A percentile compares a stretch with the other conserved stretches of the same genome.
phyloP scores from a whole-genome alignment of 2,797 vertebrate genomes.

The Pantherophis vulpinus region DNA sequence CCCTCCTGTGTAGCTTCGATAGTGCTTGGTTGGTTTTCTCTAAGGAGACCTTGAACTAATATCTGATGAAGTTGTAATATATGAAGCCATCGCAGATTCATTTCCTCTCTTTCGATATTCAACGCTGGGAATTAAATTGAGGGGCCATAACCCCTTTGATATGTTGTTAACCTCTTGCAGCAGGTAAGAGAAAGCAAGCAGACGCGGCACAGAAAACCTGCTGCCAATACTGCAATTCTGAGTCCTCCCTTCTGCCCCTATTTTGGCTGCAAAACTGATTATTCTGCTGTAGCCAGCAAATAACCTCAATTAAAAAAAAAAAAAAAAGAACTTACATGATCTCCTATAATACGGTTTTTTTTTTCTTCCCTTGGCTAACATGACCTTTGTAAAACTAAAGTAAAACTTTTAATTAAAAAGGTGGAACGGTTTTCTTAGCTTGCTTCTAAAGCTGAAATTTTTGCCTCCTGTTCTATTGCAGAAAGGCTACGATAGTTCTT shows the following conservation, averaged over 20 bases:
- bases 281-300: conserved; percentile 67
- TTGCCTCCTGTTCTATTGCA: conserved; percentile 44
- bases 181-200: not conserved
- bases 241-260: not conserved
- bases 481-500: conserved; percentile 39
- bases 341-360: conserved; percentile 60
- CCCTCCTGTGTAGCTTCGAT: not conserved
- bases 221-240: not conserved
- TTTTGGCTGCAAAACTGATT: conserved; percentile 48
- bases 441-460: conserved; percentile 49
- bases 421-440: conserved; percentile 45
- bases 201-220: not conserved
- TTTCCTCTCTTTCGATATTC: conserved; percentile 47
- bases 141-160: conserved; percentile 26
- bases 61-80: not conserved
- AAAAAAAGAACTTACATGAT: conserved; percentile 52
- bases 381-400: conserved; percentile 67
- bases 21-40: not conserved
- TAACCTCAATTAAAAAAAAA: conserved; percentile 68
- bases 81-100: not conserved
- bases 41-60: not conserved
- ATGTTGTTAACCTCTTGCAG: not conserved
- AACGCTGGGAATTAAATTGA: conserved; percentile 45
- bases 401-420: conserved; percentile 72
- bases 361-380: conserved; percentile 66